Evolutionary conservation across 2,888 invertebrate species (phyloP).

Genomic region (Brenthis ino): DNA sequence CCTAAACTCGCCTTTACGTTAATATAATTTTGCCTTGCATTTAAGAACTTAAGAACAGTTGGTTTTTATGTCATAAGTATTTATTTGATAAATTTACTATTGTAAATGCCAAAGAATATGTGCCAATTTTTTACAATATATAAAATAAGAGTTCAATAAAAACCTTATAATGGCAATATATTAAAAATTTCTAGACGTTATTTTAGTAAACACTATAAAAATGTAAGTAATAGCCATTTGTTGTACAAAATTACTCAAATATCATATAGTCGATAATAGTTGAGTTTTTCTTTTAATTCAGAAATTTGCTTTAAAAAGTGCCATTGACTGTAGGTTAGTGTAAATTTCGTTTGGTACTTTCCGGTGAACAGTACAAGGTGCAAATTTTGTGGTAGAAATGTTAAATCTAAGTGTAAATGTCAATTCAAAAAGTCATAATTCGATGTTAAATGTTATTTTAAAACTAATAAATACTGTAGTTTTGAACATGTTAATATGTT

Average conservation of each 20-base stretch:
- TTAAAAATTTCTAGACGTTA: no score
- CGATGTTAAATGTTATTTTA: constrained; percentile 5
- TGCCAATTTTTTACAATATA: constrained; percentile 7
- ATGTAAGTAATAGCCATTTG: no score
- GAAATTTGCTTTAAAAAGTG: neutral
- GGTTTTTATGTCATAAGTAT: neutral
- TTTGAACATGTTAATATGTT: constrained; percentile 8
- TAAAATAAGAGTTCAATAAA: neutral
- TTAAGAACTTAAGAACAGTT: neutral
- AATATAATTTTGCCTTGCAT: no score
- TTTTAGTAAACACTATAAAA: no score
- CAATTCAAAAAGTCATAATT: constrained; percentile 16
- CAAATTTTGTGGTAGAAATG: constrained; percentile 20
- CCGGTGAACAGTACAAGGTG: neutral
- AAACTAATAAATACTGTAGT: neutral
- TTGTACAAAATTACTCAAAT: no score
- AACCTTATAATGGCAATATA: neutral
- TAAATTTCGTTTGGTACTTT: neutral
- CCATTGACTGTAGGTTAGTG: neutral
- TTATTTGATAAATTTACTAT: neutral
- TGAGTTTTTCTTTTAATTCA: neutral
- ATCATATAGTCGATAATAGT: neutral
- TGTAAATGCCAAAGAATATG: constrained; percentile 6
- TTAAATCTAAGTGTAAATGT: constrained; percentile 15
- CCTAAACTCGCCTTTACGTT: neutral